Base-by-base conservation (phyloP, 2,888 invertebrate genomes). In the Acrobasis consociella region DNA sequence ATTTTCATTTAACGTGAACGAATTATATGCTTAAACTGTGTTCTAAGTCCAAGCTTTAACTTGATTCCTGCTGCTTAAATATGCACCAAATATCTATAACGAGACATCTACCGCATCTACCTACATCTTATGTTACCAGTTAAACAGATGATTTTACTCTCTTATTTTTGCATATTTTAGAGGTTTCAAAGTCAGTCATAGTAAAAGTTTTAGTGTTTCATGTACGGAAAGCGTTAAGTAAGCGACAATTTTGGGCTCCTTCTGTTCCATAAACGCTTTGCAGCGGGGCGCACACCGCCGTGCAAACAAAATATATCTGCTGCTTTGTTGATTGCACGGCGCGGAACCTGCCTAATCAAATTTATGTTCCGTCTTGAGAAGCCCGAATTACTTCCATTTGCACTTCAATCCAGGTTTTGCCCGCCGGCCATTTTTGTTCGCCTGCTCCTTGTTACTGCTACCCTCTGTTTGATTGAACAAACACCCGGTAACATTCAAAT, bases 321-420 rank as follows among this genome's bases (percentile, higher is more conserved):
- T 38, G 72, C 70, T 71, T 76, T 79, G 87, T 82, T 89, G 89
- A 89, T 89, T 89, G 86, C 65, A 62, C 56, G 56, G 42, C 13
- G 73, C 76, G 79, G 80, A 89, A 89, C 89, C 86, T 88, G 88
- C 83, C 83, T 85, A 87, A 88, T 88, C 87, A 83, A 85, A 87
- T 91, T 90, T 89, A 87, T 90, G 89, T 89, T 89, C 86, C 85
- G 85, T 83, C 84, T 86, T 83, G 78, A 79, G 80, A 77, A 77
- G 72, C 73, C 72, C 77, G 83, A 88, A 90, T 89, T 83, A 90
- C 86, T 90, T 31, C 89, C 87, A 91, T 91, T 91, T 91, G 85
- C 91, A 91, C 91, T 91, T 90, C 83, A 91, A 90, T 85, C 87
- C 90, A 89, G 89, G 89, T 89, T 86, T 80, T 82, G 86, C 82